phyloP scores from a whole-genome alignment of 2,797 vertebrate species.

The Halcyon chelicuti region DNA sequence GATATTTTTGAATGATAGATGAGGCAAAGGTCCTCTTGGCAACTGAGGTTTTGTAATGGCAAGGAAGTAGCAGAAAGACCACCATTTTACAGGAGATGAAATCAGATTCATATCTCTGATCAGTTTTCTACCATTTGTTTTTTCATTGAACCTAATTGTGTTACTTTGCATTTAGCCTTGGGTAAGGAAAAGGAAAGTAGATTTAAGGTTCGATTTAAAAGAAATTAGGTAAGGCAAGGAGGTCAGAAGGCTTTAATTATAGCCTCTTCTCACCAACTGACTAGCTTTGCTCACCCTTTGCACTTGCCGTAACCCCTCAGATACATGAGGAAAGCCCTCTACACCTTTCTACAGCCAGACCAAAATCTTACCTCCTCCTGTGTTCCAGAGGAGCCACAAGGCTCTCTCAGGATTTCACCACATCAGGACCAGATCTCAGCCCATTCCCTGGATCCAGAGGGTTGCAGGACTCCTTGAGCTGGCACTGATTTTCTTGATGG shows the following conservation, averaged over 20 bases:
- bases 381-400: neutral
- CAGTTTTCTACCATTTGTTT: neutral
- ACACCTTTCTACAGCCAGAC: neutral
- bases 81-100: neutral
- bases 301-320: neutral
- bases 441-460: neutral
- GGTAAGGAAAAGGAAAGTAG: conserved; percentile 8
- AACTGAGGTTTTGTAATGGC: neutral
- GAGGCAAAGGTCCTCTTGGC: neutral
- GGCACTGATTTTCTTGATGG: rapidly evolving
- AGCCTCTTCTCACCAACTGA: neutral
- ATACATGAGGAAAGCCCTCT: neutral
- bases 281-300: neutral
- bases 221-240: conserved; percentile 5
- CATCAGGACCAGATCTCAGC: neutral
- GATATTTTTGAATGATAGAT: neutral
- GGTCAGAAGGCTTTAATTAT: neutral
- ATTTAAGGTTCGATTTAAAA: neutral
- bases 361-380: neutral
- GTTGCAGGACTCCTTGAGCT: neutral
- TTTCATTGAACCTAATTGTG: conserved; percentile 19
- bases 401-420: neutral
- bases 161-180: conserved; percentile 41
- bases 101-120: neutral
- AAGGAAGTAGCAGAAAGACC: neutral